These are phyloP conservation scores for Zenarchopterus dispar DNA, from an alignment of 2,797 vertebrate genomes.

Conservation along the genomic window DNA sequence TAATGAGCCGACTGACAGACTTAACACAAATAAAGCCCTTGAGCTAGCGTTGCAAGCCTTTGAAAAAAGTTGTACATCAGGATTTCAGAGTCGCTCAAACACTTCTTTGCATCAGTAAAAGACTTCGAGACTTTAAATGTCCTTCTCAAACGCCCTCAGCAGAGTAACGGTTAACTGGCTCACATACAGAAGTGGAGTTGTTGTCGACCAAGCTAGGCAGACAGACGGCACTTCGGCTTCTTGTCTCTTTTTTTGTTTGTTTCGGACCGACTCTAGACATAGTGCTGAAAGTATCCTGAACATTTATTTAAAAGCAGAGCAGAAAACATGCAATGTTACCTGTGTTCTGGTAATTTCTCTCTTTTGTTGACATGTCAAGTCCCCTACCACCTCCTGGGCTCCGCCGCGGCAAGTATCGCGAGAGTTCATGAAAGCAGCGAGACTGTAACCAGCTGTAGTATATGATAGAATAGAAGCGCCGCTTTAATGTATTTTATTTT, in stretches of 20 bases:
- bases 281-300: background rate
- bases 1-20: background rate
- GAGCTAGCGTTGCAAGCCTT: conserved; percentile 28
- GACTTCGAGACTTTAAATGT: background rate
- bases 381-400: conserved; percentile 51
- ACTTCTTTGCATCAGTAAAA: background rate
- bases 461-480: conserved; percentile 36
- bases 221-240: conserved; percentile 32
- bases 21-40: background rate
- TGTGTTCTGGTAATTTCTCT: conserved; percentile 55
- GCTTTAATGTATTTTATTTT: too few relatives aligned
- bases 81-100: background rate
- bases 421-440: conserved; percentile 37
- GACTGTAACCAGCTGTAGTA: conserved; percentile 36
- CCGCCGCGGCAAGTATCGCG: conserved; percentile 72
- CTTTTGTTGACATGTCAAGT: conserved; percentile 78
- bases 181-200: conserved; percentile 28
- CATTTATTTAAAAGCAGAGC: background rate
- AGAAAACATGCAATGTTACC: conserved; percentile 60
- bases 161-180: conserved; percentile 17
- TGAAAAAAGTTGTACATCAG: background rate
- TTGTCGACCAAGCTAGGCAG: conserved; percentile 55
- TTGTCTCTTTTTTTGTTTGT: conserved; percentile 4
- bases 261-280: background rate
- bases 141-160: background rate